These are phyloP conservation scores for Falco naumanni DNA, from an alignment of 2,797 vertebrate species.

Conservation along the genomic window DNA sequence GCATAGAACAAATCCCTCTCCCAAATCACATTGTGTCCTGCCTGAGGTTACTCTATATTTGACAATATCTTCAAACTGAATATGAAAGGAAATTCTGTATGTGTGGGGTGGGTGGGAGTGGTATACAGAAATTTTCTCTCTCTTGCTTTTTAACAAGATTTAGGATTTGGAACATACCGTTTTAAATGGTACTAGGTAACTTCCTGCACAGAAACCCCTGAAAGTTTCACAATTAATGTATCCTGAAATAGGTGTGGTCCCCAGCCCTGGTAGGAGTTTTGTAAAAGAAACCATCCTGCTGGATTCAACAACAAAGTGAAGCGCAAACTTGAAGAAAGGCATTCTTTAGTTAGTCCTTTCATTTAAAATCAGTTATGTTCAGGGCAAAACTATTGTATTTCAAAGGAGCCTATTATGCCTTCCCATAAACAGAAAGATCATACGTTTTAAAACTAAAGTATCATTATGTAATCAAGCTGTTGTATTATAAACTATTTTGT, in stretches of 20 bases:
- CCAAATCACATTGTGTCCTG: background rate
- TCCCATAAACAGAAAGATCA: slow-evolving; percentile 73
- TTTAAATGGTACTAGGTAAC: slow-evolving; percentile 25
- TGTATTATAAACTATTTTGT: slow-evolving; percentile 74
- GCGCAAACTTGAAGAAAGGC: slow-evolving; percentile 56
- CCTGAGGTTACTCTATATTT: background rate
- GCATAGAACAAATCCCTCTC: background rate
- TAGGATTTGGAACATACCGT: background rate
- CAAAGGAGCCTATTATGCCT: slow-evolving; percentile 70
- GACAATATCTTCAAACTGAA: background rate
- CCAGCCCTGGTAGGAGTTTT: slow-evolving; percentile 25
- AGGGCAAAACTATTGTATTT: slow-evolving; percentile 72
- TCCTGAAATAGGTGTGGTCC: slow-evolving; percentile 61
- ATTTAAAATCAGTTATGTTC: slow-evolving; percentile 72
- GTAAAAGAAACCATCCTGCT: slow-evolving; percentile 42
- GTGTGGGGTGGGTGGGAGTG: background rate
- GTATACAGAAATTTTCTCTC: background rate
- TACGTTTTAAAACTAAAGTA: slow-evolving; percentile 70
- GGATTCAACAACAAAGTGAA: slow-evolving; percentile 66
- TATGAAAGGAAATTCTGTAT: background rate
- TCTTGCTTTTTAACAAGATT: background rate
- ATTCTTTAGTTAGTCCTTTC: slow-evolving; percentile 70
- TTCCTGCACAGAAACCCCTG: background rate
- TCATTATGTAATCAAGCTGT: slow-evolving; percentile 74
- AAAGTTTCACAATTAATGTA: background rate